A percentile compares a stretch with the other conserved stretches of the same genome.
Evolutionary conservation across 2,113 vertebrate species (phyloP).

Genomic region (Nesogale talazaci): DNA sequence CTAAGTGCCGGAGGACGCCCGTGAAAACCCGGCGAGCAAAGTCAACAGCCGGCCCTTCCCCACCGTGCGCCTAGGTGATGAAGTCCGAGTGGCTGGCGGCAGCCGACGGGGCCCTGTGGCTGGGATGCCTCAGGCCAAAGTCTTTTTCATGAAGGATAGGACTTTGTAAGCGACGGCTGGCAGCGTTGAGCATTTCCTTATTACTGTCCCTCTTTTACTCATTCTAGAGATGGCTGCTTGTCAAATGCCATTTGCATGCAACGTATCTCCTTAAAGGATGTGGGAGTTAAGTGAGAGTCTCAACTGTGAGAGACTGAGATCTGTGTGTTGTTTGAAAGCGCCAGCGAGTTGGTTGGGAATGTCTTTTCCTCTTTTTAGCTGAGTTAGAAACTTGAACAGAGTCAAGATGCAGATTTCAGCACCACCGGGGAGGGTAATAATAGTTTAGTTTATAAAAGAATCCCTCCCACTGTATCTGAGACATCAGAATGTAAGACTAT

Average conservation of each 20-base stretch:
- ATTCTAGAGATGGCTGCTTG: background rate
- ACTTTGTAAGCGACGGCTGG: conserved; percentile 37
- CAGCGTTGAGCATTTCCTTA: background rate
- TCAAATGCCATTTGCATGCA: background rate
- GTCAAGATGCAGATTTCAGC: conserved; percentile 17
- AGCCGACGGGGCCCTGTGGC: background rate
- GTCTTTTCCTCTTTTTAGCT: background rate
- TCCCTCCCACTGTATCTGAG: conserved; percentile 54
- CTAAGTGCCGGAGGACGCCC: background rate
- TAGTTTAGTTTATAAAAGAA: background rate
- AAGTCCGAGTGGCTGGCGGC: background rate
- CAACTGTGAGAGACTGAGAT: background rate
- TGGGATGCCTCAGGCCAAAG: background rate
- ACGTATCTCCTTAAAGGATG: background rate
- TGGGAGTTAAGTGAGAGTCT: background rate
- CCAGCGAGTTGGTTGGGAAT: conserved; percentile 18
- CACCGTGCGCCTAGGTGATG: background rate
- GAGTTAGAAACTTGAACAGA: background rate
- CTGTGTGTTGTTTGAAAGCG: background rate
- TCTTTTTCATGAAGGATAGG: background rate
- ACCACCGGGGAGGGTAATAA: background rate
- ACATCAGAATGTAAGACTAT: background rate
- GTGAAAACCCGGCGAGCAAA: background rate
- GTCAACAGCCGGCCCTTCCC: background rate
- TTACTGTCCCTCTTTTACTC: background rate